Evolutionary conservation across 2,113 vertebrate species (phyloP), one percentile per base, ranked within the genome.

Genomic region (Colossoma macropomum): DNA sequence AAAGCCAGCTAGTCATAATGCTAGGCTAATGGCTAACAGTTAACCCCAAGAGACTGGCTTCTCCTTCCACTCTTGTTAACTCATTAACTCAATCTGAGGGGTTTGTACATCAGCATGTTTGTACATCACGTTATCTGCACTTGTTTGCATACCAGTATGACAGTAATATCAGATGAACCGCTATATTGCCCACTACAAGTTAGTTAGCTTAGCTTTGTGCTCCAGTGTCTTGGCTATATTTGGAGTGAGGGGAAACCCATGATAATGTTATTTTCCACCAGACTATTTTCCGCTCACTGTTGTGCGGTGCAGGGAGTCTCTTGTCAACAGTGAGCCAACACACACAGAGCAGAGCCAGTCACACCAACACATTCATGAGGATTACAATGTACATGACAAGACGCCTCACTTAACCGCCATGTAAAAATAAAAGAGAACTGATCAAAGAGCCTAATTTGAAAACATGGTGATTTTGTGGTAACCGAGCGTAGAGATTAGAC

Each of bases 291-390:
- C 1, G 6, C 0, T 0, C 19, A 56, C 2, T 23, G 56, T 38
- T 17, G 4, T 21, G 34, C 45, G 62, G 25, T 66, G 27, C 60
- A 38, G 45, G 60, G 23, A 75, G 45, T 19, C 45, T 83, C 81
- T 28, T 60, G 52, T 50, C 70, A 50, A 28, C n/a, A 71, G 34
- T 48, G 76, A 79, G 75, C 75, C 81, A 83, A 82, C 83, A 45
- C 60, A 62, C 62, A 80, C 48, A 59, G 19, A 25, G 75, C 32
- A 34, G 75, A 70, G 60, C 75, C 69, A 78, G 75, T 60, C 34
- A 73, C 27, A 27, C 28, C 27, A 81, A 45, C 50, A 50, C 80
- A 70, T 78, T 86, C 80, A 76, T 32, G 30, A 75, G n/a, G 30
- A 50, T 73, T 82, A 71, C 52, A 50, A 62, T 27, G 52, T 56